Evolutionary conservation across 2,113 vertebrate genomes (phyloP), one percentile per base, ranked within the genome.

Genomic region (Puma concolor): DNA sequence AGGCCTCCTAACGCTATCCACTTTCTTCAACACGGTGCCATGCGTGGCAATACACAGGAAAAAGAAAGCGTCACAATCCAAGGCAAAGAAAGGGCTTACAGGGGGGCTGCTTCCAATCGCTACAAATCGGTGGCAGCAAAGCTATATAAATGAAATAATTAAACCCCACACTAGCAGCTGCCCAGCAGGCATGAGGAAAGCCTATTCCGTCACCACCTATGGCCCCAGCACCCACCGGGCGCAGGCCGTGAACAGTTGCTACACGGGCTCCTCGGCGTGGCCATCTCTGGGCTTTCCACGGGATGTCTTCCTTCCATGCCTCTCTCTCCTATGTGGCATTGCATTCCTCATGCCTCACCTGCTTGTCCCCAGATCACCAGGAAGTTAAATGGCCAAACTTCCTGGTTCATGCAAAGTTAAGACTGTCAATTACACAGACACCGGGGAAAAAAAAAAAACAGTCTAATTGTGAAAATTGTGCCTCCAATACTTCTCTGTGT

Each of bases 331-430:
- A 64, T 33, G 57, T 69, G 74, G 67, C 29, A 8, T 74, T 69
- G 74, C 60, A 79, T n/a, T 80, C 88, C 82, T 92, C 52, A 79
- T 29, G 66, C 86, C 82, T 92, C 63, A 63, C 64, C 95, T 66
- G 79, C 44, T 77, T 82, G 79, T 84, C 95, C 90, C 1, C 0
- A 88, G 97, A 98, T 88, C 96, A 97, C 94, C 94, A 92, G 95
- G 95, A 97, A 96, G 80, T 63, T 74, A 76, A 95, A 66, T 14
- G 36, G 54, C 76, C 84, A 41, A 92, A 90, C 92, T 98, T 98
- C 97, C 97, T 83, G 97, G 97, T 98, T 97, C 97, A 92, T 3
- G 33, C 83, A 92, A 93, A 98, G 96, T 96, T 98, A 94, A 98
- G 85, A 60, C 96, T 93, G 84, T 93, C 87, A 90, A 64, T 97